These are phyloP conservation scores for Dorcus hopei DNA, from an alignment of 2,888 invertebrate genomes.

Conservation along the genomic window DNA sequence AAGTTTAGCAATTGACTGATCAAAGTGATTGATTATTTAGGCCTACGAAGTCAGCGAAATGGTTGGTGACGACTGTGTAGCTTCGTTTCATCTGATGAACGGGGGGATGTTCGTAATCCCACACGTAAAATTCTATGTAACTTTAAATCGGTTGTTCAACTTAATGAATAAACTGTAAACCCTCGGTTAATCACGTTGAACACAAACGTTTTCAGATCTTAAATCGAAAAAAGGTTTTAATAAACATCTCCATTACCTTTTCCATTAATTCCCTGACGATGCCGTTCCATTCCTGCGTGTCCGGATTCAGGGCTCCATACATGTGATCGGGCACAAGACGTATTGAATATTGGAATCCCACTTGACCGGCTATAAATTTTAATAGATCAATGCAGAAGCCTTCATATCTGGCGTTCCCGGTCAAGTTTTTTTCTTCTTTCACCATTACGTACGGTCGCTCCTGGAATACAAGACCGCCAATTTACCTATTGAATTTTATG, in stretches of 20 bases:
- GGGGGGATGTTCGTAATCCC: too few species aligned
- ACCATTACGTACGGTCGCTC: constrained; percentile 92
- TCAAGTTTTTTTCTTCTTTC: constrained; percentile 77
- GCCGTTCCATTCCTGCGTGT: constrained; percentile 87
- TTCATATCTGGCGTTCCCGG: constrained; percentile 83
- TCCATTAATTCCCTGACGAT: constrained; percentile 84
- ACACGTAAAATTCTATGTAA: too few species aligned
- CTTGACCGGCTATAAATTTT: constrained; percentile 75
- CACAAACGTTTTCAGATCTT: too few species aligned
- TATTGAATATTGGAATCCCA: constrained; percentile 85
- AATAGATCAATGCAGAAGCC: constrained; percentile 91
- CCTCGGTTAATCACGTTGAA: too few species aligned
- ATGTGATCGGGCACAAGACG: constrained; percentile 81
- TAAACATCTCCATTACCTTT: constrained; percentile 55
- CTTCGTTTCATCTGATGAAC: too few species aligned
- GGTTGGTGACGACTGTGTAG: too few species aligned
- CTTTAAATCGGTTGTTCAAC: too few species aligned
- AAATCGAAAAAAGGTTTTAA: too few species aligned
- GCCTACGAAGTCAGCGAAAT: too few species aligned
- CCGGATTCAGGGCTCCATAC: constrained; percentile 86
- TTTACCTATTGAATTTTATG: not conserved
- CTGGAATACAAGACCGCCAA: constrained; percentile 49
- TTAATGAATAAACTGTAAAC: too few species aligned
- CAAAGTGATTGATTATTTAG: too few species aligned
- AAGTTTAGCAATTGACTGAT: too few species aligned